A percentile compares a stretch with the other conserved stretches of the same genome.
These are phyloP conservation scores for Empis stercorea DNA, from an alignment of 2,888 invertebrate genomes.

Conservation along the genomic window DNA sequence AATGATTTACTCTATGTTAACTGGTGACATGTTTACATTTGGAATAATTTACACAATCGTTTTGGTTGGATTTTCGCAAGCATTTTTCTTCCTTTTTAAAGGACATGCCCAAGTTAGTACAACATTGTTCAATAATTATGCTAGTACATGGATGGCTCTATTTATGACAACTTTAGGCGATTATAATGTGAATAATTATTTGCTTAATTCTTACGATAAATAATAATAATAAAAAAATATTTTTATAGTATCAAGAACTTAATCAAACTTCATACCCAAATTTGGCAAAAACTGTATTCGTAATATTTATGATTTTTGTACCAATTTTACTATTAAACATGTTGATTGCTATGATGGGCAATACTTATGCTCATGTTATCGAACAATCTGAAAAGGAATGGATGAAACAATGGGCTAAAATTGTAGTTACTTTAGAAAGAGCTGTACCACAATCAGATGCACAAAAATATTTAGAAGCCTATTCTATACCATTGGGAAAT, in stretches of 20 bases:
- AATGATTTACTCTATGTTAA: constrained; percentile 99
- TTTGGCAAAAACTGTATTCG: constrained; percentile 90
- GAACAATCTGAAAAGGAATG: constrained; percentile 98
- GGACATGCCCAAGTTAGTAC: constrained; percentile 70
- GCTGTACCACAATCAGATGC: constrained; percentile 85
- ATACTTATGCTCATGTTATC: constrained; percentile 95
- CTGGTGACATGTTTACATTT: constrained; percentile 97
- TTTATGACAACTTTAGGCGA: constrained; percentile 97
- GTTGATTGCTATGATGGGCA: constrained; percentile 99
- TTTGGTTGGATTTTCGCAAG: constrained; percentile 90
- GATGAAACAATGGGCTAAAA: constrained; percentile 99
- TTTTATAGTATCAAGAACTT: constrained; percentile 79
- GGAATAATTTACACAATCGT: constrained; percentile 94
- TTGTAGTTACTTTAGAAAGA: constrained; percentile 89
- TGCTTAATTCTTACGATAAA: neutral
- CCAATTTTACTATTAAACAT: constrained; percentile 92
- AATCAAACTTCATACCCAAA: constrained; percentile 81
- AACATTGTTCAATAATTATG: constrained; percentile 71
- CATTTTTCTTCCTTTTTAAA: constrained; percentile 89
- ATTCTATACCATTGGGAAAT: constrained; percentile 83
- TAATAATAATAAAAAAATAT: neutral
- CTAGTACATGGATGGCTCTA: constrained; percentile 92
- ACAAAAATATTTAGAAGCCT: constrained; percentile 83
- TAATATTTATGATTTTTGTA: constrained; percentile 94
- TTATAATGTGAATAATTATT: constrained; percentile 70